phyloP scores from a whole-genome alignment of 2,888 invertebrate species.

The Calameuta pallipes region DNA sequence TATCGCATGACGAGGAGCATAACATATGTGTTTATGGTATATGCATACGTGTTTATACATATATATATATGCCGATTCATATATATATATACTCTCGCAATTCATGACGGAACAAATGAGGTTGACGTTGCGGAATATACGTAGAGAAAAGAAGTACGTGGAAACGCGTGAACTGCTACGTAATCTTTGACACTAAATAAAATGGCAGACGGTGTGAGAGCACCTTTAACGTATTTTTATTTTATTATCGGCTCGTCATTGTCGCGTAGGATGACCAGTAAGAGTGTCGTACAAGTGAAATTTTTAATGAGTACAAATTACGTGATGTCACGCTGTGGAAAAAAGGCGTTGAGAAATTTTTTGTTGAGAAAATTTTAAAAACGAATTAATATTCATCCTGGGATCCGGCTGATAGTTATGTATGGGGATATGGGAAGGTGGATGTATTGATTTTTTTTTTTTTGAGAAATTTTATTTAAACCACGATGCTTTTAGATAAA shows the following conservation, averaged over 20 bases:
- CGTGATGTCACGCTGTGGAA: neutral
- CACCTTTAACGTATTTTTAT: neutral
- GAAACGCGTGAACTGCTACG: conserved; percentile 8
- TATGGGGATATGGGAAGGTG: neutral
- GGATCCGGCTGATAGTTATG: neutral
- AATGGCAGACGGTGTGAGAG: neutral
- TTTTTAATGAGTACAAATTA: neutral
- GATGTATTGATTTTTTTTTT: neutral
- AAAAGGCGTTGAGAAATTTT: neutral
- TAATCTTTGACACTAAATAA: conserved; percentile 5
- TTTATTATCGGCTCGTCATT: neutral
- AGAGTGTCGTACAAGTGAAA: neutral
- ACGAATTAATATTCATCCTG: neutral
- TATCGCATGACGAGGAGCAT: neutral
- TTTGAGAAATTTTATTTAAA: neutral
- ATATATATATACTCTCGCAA: neutral
- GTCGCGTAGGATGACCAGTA: neutral
- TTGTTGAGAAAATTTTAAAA: neutral
- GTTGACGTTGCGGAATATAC: conserved; percentile 8
- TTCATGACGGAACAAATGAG: neutral
- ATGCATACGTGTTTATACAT: too few species aligned
- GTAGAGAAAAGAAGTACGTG: conserved; percentile 5
- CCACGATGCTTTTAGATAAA: neutral
- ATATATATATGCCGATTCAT: too few species aligned
- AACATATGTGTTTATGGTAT: neutral